Base-by-base conservation (phyloP, 2,113 vertebrate genomes). In the Phocoena sinus region DNA sequence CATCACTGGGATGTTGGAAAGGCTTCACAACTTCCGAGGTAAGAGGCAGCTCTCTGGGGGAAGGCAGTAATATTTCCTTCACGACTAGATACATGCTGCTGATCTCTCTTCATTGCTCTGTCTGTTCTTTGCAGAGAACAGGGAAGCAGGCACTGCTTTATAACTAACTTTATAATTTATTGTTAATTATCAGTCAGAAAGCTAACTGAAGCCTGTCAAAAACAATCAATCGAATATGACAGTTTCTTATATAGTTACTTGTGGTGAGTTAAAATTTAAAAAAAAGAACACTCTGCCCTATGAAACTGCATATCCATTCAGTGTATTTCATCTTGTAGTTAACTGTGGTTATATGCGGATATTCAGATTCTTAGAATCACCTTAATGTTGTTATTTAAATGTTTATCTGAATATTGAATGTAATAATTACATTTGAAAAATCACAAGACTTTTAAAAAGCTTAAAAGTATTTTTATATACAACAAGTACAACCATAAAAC, bases 11-110 rank as follows among this genome's bases (percentile, higher is more conserved):
- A 36, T 95, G 82, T 5, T 44, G 6, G 65, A 92, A 58, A 81
- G 89, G 56, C 89, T 92, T 47, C 73, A 36, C 74, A 44, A 11
- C 56, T 95, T 92, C 56, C 25, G 44, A 81, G 94, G 89, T 87
- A 47, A 92, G 83, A 44, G 56, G 5, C 23, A 23, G 36, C 11
- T 0, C 67, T 36, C 25, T 58, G 62, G 1, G 13, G 33, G 65
- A 33, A 53, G 15, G n/a, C 84, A 50, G 20, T 81, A 23, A 36
- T 70, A 17, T 93, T 87, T 86, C 15, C 92, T 85, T 23, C n/a
- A 21, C 5, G 44, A 76, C 0, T n/a, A 33, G 44, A 77, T 5
- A 31, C 6, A 33, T 2, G 1, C 15, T n/a, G 31, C 6, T 17
- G 65, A 62, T 67, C 13, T 33, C 65, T 74, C n/a, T 6, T 89